Conservation (phyloP, 2,113 vertebrate genomes). For the Ranitomeya variabilis region DNA sequence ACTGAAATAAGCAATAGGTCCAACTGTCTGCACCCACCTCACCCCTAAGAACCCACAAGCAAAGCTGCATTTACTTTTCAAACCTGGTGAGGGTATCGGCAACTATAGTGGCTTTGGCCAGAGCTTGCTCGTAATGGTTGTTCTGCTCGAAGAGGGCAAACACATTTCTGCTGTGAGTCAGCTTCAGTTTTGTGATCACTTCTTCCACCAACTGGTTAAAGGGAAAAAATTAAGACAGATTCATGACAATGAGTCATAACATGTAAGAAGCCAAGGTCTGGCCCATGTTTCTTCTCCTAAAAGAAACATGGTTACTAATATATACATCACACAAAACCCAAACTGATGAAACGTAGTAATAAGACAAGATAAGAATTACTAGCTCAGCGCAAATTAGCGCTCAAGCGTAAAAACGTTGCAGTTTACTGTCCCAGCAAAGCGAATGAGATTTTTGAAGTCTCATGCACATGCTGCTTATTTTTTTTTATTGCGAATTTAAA, state of each 20-base stretch:
- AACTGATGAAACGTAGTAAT: neutral
- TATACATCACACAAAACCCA: neutral
- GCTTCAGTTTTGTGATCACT: conserved; percentile 84
- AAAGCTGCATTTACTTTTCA: conserved; percentile 75
- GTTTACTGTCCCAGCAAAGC: too few species aligned
- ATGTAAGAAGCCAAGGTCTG: neutral
- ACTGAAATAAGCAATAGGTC: neutral
- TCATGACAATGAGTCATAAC: neutral
- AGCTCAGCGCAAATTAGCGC: too few species aligned
- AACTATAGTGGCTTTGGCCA: conserved; percentile 81
- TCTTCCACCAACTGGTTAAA: conserved; percentile 70
- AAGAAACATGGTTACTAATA: neutral
- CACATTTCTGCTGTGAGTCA: conserved; percentile 86
- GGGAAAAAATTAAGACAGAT: neutral
- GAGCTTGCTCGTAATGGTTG: conserved; percentile 80
- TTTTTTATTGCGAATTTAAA: too few species aligned
- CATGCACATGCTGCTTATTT: too few species aligned
- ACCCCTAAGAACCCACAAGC: neutral
- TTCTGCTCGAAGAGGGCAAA: conserved; percentile 91
- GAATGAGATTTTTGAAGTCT: too few species aligned
- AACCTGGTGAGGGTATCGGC: conserved; percentile 94
- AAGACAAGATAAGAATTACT: neutral
- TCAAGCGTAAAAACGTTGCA: too few species aligned
- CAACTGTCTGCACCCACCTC: neutral
- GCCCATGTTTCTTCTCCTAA: neutral